Evolutionary conservation across 1,140 invertebrate genomes (phyloP), one percentile per base, ranked within the genome.

Genomic region (Pseudomyrmex concolor): DNA sequence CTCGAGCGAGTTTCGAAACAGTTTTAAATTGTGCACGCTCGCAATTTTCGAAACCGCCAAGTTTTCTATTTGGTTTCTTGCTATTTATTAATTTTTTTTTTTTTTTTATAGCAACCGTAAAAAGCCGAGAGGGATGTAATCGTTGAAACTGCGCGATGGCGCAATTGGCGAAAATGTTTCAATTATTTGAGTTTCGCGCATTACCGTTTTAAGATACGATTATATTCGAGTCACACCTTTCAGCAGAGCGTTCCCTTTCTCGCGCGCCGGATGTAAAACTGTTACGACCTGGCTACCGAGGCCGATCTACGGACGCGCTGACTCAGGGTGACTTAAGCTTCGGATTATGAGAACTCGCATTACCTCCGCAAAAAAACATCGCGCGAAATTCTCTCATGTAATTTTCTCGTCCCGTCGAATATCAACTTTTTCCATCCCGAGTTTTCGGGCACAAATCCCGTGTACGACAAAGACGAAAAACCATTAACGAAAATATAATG

Each of bases 271-370:
- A 87, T 72, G 82, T 17, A 86, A 57, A 78, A 80, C 59, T 68
- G 60, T 59, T 73, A 73, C 48, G 67, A 78, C 34, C 43, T n/a
- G 25, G 22, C 60, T 51, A 19, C n/a, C 17, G 60, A 2, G 22
- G 25, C n/a, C 51, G 25, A 64, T 71, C 67, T n/a, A 54, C 45
- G 74, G 80, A n/a, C n/a, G 51, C 60, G 70, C 83, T 76, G 83
- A 73, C 71, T 85, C 87, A 88, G 87, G 86, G 74, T 87, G n/a
- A n/a, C n/a, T n/a, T 85, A 78, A 68, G 64, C 71, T 54, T 50
- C 82, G 83, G 83, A 88, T 88, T 85, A 88, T 88, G 85, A 87
- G 85, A 88, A 87, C 77, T 73, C 62, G 25, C 12, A 62, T 68
- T 22, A 22, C 19, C 67, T 59, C 74, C 85, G 34, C 34, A 2